Base-by-base conservation (phyloP, 2,888 invertebrate genomes). In the Helicoverpa assulta region DNA sequence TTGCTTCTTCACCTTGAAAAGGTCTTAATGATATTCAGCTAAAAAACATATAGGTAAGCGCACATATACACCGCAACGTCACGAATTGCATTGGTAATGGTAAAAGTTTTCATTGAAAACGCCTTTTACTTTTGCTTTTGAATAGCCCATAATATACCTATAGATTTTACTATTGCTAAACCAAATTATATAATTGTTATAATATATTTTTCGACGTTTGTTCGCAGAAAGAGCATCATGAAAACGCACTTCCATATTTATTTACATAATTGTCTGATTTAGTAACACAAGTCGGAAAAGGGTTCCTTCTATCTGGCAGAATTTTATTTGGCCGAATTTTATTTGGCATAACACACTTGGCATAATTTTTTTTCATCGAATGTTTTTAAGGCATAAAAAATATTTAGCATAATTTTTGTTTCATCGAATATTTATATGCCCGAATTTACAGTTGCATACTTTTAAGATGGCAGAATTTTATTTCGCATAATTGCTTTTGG, bases 121-220 rank as follows among this genome's bases (percentile, higher is more conserved):
- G 16, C 43, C 29, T 16, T 57, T 19, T 40, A 53, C 70, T 75
- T 75, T 75, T 59, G 63, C 70, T 76, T 73, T 73, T 21, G n/a
- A 43, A 62, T 54, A 50, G 73, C 12, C 40, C 59, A 40, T 40
- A 37, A 14, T 67, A 18, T 59, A 7, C 2, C 8, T 29, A 72
- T 57, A n/a, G 47, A n/a, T 40, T 40, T 37, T 12, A 10, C 12
- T 29, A 50, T 71, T 63, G 71, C 47, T 37, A 50, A 59, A 72
- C 29, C 1, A 55, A 47, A 40, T 61, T 16, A 26, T 64, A 10
- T 65, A 65, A 21, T 61, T 33, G 16, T 61, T 68, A 62, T 62
- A 68, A 62, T 73, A 53, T 64, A 62, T 58, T 47, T 1, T 16
- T 47, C 5, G 47, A 0, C 2, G 16, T 47, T 47, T n/a, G n/a